These are phyloP conservation scores for Altica lythri DNA, from an alignment of 2,888 invertebrate species.

Conservation along the genomic window DNA sequence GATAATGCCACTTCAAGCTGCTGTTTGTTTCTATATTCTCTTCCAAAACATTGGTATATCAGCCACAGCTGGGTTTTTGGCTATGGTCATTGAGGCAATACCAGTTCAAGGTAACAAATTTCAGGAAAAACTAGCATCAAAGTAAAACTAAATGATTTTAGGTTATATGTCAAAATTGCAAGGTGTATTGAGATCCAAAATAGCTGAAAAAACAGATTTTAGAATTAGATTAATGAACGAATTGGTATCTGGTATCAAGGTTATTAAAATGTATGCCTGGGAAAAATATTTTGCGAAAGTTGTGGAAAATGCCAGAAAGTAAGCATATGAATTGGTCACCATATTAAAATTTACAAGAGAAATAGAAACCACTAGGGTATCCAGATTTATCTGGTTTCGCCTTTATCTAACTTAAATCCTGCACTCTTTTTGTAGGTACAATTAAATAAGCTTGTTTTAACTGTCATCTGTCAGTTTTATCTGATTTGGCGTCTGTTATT, in stretches of 20 bases:
- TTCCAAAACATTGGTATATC: conserved; percentile 62
- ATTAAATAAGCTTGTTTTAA: too few species aligned
- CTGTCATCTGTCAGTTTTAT: too few species aligned
- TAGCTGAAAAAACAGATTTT: conserved; percentile 64
- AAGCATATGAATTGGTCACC: conserved; percentile 40
- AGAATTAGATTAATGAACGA: conserved; percentile 75
- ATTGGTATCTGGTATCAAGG: conserved; percentile 72
- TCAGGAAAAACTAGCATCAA: too few species aligned
- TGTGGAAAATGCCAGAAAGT: conserved; percentile 66
- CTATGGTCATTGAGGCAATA: conserved; percentile 62
- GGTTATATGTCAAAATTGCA: conserved; percentile 57
- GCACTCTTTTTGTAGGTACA: too few species aligned
- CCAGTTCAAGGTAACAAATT: conserved; percentile 58
- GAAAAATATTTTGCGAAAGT: conserved; percentile 71
- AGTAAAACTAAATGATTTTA: too few species aligned
- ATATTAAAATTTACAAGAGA: not conserved
- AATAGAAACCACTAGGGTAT: not conserved
- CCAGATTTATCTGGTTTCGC: too few species aligned
- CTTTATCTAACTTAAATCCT: too few species aligned
- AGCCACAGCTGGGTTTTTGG: conserved; percentile 65
- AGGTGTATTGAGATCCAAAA: conserved; percentile 56
- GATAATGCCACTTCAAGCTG: conserved; percentile 78
- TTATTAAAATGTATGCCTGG: conserved; percentile 82
- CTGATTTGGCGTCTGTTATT: too few species aligned
- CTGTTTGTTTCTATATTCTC: conserved; percentile 65